A percentile compares a stretch with the other conserved stretches of the same genome.
phyloP scores from a whole-genome alignment of 2,113 vertebrate species.

The Odocoileus hemionus region DNA sequence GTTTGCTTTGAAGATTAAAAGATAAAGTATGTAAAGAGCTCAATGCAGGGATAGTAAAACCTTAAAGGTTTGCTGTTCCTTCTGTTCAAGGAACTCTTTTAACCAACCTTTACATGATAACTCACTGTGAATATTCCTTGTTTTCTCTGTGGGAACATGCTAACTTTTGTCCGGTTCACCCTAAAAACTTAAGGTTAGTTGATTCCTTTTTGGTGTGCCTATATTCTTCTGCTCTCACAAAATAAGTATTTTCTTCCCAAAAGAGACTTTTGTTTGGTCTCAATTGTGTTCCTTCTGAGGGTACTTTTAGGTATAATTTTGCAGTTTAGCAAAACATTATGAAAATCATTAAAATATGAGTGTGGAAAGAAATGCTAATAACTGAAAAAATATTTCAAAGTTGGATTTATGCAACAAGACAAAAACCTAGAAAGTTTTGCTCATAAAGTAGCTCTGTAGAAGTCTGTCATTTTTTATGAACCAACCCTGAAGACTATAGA shows the following conservation, averaged over 20 bases:
- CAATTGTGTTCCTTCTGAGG: neutral
- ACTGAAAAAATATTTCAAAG: neutral
- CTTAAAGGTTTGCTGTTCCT: neutral
- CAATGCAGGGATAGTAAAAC: neutral
- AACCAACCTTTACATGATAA: neutral
- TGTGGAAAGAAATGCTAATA: neutral
- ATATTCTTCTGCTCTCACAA: neutral
- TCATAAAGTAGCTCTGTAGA: neutral
- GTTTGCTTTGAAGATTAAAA: neutral
- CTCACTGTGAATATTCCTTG: neutral
- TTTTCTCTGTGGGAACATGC: neutral
- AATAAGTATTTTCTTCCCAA: neutral
- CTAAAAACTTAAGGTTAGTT: neutral
- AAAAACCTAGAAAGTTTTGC: neutral
- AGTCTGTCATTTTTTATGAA: neutral
- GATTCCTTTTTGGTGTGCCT: neutral
- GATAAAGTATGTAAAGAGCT: neutral
- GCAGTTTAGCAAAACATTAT: neutral
- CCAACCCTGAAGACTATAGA: neutral
- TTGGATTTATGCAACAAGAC: neutral
- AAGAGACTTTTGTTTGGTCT: neutral
- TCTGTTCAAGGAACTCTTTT: neutral
- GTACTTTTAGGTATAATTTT: neutral
- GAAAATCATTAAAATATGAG: neutral
- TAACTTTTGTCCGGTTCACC: neutral